Evolutionary conservation across 2,888 invertebrate species (phyloP).

Genomic region (Tetrapedia diversipes): DNA sequence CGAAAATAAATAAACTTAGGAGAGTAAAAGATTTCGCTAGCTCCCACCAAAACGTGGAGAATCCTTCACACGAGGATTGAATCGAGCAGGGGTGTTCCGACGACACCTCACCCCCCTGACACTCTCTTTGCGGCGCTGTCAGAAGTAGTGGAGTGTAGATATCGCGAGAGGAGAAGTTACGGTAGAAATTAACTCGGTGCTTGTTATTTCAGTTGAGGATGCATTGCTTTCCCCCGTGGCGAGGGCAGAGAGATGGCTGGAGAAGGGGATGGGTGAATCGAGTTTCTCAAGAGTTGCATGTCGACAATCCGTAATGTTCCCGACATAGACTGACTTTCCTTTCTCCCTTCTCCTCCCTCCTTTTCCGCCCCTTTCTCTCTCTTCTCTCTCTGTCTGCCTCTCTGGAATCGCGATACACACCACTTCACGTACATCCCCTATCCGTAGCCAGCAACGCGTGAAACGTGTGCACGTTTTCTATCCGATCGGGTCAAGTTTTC

Average conservation of each 20-base stretch:
- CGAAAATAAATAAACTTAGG: too few species aligned
- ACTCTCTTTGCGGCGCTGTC: constrained; percentile 9
- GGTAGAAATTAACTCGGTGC: constrained; percentile 61
- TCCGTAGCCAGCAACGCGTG: constrained; percentile 3
- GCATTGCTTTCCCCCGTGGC: constrained; percentile 40
- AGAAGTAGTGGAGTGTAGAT: constrained; percentile 32
- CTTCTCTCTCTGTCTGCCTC: not conserved
- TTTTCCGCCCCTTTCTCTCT: too few species aligned
- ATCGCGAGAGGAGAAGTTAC: constrained; percentile 56
- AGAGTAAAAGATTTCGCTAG: too few species aligned
- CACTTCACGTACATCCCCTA: constrained; percentile 23
- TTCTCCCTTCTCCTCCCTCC: not conserved
- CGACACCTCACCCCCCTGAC: not conserved
- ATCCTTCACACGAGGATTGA: not conserved
- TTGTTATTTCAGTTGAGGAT: constrained; percentile 66
- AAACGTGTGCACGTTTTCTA: constrained; percentile 5
- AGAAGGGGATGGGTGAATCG: constrained; percentile 28
- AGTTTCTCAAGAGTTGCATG: constrained; percentile 62
- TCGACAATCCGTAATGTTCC: constrained; percentile 58
- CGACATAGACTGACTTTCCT: constrained; percentile 39
- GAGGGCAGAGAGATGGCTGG: not conserved
- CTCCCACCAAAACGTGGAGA: too few species aligned
- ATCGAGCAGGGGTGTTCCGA: not conserved
- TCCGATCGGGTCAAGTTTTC: constrained; percentile 39
- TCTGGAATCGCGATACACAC: not conserved